Evolutionary conservation across 2,888 invertebrate genomes (phyloP).

Genomic region (Agrilus biguttatus): DNA sequence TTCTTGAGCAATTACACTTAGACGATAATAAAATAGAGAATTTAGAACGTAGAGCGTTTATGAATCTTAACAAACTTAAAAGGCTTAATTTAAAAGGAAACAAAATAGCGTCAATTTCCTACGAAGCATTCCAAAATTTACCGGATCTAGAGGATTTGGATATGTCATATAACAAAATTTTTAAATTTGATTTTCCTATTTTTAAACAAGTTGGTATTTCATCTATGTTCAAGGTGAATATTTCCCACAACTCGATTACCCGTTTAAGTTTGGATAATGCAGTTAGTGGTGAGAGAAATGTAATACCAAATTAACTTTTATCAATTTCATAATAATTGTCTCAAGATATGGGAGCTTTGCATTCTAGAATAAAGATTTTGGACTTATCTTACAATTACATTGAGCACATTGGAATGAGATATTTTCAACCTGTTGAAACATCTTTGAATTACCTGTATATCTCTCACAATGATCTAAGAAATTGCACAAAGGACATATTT

Average conservation of each 20-base stretch:
- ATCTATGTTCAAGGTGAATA: constrained; percentile 63
- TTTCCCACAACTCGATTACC: constrained; percentile 62
- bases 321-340: too few relatives aligned
- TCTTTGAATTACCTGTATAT: constrained; percentile 68
- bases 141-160: constrained; percentile 71
- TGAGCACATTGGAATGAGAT: constrained; percentile 55
- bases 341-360: constrained; percentile 29
- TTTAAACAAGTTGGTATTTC: constrained; percentile 85
- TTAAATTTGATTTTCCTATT: constrained; percentile 68
- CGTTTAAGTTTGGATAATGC: constrained; percentile 19
- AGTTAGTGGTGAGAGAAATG: constrained; percentile 16
- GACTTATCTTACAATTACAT: constrained; percentile 84
- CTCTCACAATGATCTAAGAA: constrained; percentile 54
- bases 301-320: background rate
- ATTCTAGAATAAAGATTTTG: constrained; percentile 62
- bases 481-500: constrained; percentile 68
- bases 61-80: constrained; percentile 65
- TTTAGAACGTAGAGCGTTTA: constrained; percentile 66
- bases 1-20: constrained; percentile 58
- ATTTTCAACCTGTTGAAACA: constrained; percentile 59
- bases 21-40: constrained; percentile 70
- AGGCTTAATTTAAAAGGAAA: constrained; percentile 74
- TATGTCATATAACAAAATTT: constrained; percentile 67
- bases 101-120: constrained; percentile 54
- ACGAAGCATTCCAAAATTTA: constrained; percentile 72